These are phyloP conservation scores for Solea solea DNA, from an alignment of 2,113 vertebrate genomes.

Conservation along the genomic window DNA sequence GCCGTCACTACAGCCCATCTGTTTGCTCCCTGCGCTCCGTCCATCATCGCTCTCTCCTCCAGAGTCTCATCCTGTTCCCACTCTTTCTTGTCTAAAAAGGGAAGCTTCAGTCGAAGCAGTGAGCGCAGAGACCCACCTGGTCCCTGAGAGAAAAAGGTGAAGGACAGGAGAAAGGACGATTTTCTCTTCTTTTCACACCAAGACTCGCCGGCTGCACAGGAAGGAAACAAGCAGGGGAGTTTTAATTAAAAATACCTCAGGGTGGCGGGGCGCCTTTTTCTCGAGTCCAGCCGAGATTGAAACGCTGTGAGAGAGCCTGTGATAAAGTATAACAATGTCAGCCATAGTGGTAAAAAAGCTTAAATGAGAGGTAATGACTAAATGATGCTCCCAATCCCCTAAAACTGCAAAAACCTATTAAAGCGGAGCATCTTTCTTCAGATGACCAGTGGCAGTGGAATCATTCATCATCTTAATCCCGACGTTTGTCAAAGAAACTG, in stretches of 20 bases:
- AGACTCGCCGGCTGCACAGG: conserved; percentile 22
- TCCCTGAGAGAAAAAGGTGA: background rate
- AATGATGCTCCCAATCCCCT: too few relatives aligned
- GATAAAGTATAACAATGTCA: background rate
- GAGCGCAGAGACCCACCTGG: too few relatives aligned
- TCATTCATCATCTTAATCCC: too few relatives aligned
- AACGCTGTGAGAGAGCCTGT: conserved; percentile 7
- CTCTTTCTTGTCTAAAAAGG: conserved; percentile 7
- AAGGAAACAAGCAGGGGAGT: conserved; percentile 42
- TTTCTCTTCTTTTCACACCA: conserved; percentile 18
- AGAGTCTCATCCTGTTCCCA: conserved; percentile 15
- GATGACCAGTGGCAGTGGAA: too few relatives aligned
- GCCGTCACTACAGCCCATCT: conserved; percentile 15
- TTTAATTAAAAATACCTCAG: conserved; percentile 72
- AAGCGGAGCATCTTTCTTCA: too few relatives aligned
- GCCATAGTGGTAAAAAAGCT: background rate
- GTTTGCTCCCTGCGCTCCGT: conserved; percentile 16
- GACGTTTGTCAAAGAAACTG: background rate
- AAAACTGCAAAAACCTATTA: too few relatives aligned
- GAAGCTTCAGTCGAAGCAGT: too few relatives aligned
- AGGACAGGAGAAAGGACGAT: conserved; percentile 14
- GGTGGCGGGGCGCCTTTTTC: conserved; percentile 14
- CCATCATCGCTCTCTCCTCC: conserved; percentile 28
- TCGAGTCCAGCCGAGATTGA: conserved; percentile 31
- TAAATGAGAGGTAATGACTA: too few relatives aligned